phyloP scores from a whole-genome alignment of 2,888 invertebrate species.

The Mylabris sibirica region DNA sequence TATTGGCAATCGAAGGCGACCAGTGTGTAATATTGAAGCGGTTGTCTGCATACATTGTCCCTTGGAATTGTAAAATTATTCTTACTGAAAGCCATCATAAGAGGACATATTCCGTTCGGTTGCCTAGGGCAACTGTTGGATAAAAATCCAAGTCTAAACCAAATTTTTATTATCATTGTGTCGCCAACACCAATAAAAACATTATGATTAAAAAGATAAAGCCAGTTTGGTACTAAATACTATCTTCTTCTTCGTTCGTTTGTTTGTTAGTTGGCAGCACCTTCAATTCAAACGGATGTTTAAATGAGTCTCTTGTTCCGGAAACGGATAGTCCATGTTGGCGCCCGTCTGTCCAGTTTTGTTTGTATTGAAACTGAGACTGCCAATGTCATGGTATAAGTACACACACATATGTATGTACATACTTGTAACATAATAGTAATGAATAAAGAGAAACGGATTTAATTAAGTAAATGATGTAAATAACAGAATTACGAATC shows the following conservation, averaged over 20 bases:
- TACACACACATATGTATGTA: too few relatives aligned
- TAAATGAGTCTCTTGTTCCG: not conserved
- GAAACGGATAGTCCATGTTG: not conserved
- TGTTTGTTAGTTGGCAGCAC: not conserved
- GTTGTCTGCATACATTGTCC: conserved; percentile 29
- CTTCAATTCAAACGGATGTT: not conserved
- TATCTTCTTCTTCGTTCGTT: not conserved
- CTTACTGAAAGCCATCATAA: conserved; percentile 28
- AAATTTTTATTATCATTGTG: conserved; percentile 31
- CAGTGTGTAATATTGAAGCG: conserved; percentile 21
- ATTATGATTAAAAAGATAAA: conserved; percentile 7
- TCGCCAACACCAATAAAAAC: conserved; percentile 42
- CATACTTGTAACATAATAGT: not conserved
- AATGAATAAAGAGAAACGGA: not conserved
- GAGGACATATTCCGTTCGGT: conserved; percentile 25
- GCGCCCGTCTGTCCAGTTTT: not conserved
- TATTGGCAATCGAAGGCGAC: conserved; percentile 25
- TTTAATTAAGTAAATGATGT: conserved; percentile 7
- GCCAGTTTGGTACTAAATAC: not conserved
- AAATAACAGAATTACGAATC: conserved; percentile 6
- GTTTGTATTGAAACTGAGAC: not conserved
- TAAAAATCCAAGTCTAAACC: conserved; percentile 23
- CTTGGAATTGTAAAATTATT: conserved; percentile 24
- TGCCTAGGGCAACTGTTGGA: conserved; percentile 25
- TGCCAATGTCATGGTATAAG: not conserved